These are phyloP conservation scores for Dryadula phaetusa DNA, from an alignment of 2,888 invertebrate genomes.

Conservation along the genomic window DNA sequence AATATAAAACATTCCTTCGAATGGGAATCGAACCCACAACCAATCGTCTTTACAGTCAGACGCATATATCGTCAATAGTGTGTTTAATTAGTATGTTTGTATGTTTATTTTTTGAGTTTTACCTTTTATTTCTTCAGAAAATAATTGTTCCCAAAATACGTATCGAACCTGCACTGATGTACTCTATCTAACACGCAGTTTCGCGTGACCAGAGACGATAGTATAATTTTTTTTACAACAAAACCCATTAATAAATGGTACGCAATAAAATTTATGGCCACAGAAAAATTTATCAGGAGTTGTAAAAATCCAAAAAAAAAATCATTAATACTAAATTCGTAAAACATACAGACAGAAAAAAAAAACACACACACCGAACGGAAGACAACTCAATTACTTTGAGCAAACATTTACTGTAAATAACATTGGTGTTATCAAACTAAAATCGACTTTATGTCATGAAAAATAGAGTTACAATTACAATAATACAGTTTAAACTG, in stretches of 20 bases:
- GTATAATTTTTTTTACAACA: not conserved
- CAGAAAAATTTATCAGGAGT: constrained; percentile 35
- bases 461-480: constrained; percentile 45
- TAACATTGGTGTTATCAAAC: constrained; percentile 57
- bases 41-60: too few relatives aligned
- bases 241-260: constrained; percentile 25
- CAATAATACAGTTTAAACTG: not conserved
- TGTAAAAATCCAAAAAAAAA: constrained; percentile 46
- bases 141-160: too few relatives aligned
- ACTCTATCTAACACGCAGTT: not conserved
- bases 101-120: too few relatives aligned
- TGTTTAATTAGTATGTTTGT: too few relatives aligned
- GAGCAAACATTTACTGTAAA: constrained; percentile 65
- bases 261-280: constrained; percentile 40
- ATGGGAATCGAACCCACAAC: too few relatives aligned
- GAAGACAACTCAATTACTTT: constrained; percentile 81
- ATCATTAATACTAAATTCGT: constrained; percentile 48
- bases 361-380: constrained; percentile 57
- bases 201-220: constrained; percentile 5
- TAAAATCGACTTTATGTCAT: constrained; percentile 48
- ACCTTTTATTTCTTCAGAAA: too few relatives aligned
- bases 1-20: too few relatives aligned
- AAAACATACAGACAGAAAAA: constrained; percentile 45
- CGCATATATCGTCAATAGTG: too few relatives aligned
- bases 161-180: too few relatives aligned